phyloP scores from a whole-genome alignment of 92 coral and sea anemone genomes.

The Palythoa caribaeorum region DNA sequence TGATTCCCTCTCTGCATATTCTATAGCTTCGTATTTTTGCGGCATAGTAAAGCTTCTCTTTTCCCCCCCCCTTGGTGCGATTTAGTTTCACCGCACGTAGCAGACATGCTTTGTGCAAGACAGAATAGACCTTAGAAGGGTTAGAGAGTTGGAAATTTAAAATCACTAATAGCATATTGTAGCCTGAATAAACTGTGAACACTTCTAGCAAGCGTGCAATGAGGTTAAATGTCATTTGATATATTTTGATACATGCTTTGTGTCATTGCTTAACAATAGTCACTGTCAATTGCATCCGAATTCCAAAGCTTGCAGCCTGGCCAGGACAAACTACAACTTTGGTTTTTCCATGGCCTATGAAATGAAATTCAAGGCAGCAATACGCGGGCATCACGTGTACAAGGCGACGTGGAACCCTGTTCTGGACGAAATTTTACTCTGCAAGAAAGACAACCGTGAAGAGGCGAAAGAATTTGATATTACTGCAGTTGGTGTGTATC shows the following conservation, averaged over 20 bases:
- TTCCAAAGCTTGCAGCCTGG: slow-evolving; percentile 33
- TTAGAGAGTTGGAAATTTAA: slow-evolving; percentile 9
- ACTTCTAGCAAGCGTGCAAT: neutral
- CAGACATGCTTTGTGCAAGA: slow-evolving; percentile 28
- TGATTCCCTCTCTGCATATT: slow-evolving; percentile 52
- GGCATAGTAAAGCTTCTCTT: slow-evolving; percentile 46
- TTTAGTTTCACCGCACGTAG: slow-evolving; percentile 27
- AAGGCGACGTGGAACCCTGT: slow-evolving; percentile 40
- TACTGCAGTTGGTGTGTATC: slow-evolving; percentile 50
- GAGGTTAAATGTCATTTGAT: slow-evolving; percentile 11
- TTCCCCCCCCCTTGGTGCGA: slow-evolving; percentile 47
- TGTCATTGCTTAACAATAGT: slow-evolving; percentile 2
- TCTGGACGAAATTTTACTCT: slow-evolving; percentile 39
- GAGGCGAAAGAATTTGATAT: slow-evolving; percentile 60
- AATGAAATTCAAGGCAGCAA: slow-evolving; percentile 58
- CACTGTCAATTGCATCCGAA: neutral
- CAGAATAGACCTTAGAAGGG: slow-evolving; percentile 17
- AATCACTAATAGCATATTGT: slow-evolving; percentile 12
- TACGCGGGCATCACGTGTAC: slow-evolving; percentile 58
- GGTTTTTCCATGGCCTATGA: slow-evolving; percentile 38
- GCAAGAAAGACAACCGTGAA: slow-evolving; percentile 68
- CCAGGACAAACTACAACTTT: slow-evolving; percentile 33
- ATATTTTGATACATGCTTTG: slow-evolving; percentile 10
- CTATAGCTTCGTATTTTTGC: slow-evolving; percentile 50
- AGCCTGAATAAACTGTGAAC: slow-evolving; percentile 9